Evolutionary conservation across 2,888 invertebrate genomes (phyloP).

Genomic region (Catocala nupta): DNA sequence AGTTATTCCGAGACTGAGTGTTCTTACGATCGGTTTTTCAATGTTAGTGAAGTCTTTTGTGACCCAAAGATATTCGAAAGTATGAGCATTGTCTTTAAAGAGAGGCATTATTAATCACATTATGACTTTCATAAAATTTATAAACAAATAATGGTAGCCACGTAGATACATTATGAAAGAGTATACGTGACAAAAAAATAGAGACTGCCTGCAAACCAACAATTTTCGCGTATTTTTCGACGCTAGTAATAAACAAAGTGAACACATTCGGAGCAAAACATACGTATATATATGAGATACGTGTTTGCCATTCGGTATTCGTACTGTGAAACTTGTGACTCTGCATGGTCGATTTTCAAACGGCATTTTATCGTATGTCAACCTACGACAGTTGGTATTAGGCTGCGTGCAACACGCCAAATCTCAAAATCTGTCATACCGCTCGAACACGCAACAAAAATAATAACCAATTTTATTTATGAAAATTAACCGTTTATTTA

Average conservation of each 20-base stretch:
- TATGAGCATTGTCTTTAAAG: too few species aligned
- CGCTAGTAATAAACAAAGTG: conserved; percentile 34
- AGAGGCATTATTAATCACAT: too few species aligned
- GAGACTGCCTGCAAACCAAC: conserved; percentile 27
- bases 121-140: too few species aligned
- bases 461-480: conserved; percentile 59
- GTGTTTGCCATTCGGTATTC: conserved; percentile 31
- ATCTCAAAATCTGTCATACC: conserved; percentile 61
- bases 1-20: too few species aligned
- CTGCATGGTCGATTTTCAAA: conserved; percentile 52
- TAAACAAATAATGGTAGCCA: too few species aligned
- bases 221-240: conserved; percentile 33
- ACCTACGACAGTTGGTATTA: conserved; percentile 54
- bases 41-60: too few species aligned
- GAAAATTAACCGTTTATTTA: conserved; percentile 48
- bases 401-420: conserved; percentile 79
- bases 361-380: conserved; percentile 55
- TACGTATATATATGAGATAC: conserved; percentile 21
- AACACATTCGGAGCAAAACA: conserved; percentile 27
- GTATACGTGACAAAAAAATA: too few species aligned
- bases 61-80: too few species aligned
- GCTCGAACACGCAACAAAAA: conserved; percentile 67
- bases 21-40: too few species aligned
- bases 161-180: conserved; percentile 12
- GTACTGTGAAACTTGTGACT: conserved; percentile 47